phyloP scores from a whole-genome alignment of 1,140 invertebrate genomes.

The Drosophila lacertosa region DNA sequence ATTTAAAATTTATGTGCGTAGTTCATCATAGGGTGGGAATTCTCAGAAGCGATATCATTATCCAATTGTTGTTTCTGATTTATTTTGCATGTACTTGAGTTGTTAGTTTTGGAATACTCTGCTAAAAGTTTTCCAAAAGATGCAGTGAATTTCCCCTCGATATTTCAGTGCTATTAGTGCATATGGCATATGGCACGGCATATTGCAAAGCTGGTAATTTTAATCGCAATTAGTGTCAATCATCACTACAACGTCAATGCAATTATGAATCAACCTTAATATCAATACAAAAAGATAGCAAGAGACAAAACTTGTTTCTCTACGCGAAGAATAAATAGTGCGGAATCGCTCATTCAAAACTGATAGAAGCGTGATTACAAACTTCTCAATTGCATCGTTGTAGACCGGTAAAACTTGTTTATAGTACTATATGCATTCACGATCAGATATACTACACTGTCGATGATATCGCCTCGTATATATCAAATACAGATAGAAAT shows the following conservation, averaged over 20 bases:
- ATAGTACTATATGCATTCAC: neutral
- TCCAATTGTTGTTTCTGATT: neutral
- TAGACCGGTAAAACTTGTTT: conserved; percentile 62
- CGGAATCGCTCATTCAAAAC: conserved; percentile 51
- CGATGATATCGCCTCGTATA: conserved; percentile 47
- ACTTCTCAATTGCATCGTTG: conserved; percentile 56
- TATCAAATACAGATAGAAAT: conserved; percentile 39
- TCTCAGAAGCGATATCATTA: neutral
- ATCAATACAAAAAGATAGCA: conserved; percentile 27
- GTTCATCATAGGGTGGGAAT: too few species aligned
- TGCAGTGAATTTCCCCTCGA: neutral
- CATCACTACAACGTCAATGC: conserved; percentile 35
- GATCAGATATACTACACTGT: conserved; percentile 18
- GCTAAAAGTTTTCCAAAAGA: conserved; percentile 24
- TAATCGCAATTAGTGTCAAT: conserved; percentile 67
- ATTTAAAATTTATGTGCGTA: neutral
- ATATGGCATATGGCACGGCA: neutral
- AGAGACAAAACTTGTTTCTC: conserved; percentile 45
- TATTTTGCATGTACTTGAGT: neutral
- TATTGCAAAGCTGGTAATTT: conserved; percentile 15
- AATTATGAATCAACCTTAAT: conserved; percentile 52
- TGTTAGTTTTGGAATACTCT: conserved; percentile 3
- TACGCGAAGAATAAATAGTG: conserved; percentile 47
- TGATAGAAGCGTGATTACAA: conserved; percentile 15
- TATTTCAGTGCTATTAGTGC: neutral